Conservation (phyloP, 2,888 invertebrate genomes). For the Halocaridina rubra region DNA sequence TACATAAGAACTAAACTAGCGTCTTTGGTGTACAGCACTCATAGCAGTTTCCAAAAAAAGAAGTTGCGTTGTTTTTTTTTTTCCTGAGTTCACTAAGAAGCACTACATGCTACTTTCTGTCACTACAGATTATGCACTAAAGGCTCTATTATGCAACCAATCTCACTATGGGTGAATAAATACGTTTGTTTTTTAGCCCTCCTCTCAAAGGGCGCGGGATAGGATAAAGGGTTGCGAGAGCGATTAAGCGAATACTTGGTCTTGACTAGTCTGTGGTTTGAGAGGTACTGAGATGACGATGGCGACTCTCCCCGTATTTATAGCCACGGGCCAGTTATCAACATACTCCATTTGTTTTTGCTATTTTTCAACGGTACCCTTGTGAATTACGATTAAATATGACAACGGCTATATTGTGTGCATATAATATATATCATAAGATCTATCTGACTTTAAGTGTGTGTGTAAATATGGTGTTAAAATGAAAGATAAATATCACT, state of each 20-base stretch:
- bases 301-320: neutral
- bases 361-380: too few relatives aligned
- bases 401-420: too few relatives aligned
- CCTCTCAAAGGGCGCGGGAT: neutral
- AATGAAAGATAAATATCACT: neutral
- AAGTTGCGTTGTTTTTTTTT: neutral
- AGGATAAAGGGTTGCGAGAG: neutral
- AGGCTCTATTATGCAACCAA: neutral
- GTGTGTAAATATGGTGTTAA: too few relatives aligned
- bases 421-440: too few relatives aligned
- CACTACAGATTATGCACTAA: constrained; percentile 43
- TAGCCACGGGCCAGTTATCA: constrained; percentile 1
- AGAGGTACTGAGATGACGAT: constrained; percentile 35
- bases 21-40: constrained; percentile 27
- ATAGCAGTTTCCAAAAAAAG: neutral
- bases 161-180: constrained; percentile 16
- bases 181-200: neutral
- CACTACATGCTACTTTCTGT: constrained; percentile 39
- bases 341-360: neutral
- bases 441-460: too few relatives aligned
- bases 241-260: neutral
- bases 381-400: too few relatives aligned
- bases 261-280: constrained; percentile 31
- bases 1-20: neutral
- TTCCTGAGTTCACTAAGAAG: constrained; percentile 27